A percentile compares a stretch with the other conserved stretches of the same genome.
Conservation (phyloP, 2,113 vertebrate genomes). For the Tonatia bakeri region DNA sequence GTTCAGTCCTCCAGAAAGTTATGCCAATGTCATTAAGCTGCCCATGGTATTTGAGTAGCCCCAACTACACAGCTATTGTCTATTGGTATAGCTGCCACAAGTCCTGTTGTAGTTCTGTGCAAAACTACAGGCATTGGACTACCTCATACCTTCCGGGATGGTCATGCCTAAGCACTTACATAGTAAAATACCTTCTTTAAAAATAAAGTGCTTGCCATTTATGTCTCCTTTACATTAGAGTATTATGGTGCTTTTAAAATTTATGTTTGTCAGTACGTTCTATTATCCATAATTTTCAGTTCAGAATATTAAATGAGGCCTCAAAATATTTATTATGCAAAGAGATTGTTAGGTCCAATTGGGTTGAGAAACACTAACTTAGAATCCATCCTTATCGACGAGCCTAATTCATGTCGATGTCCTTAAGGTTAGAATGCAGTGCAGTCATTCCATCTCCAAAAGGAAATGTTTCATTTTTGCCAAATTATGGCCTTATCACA, state of each 20-base stretch:
- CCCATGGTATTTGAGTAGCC: neutral
- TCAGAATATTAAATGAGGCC: slow-evolving; percentile 28
- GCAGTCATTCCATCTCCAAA: neutral
- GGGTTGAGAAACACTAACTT: slow-evolving; percentile 30
- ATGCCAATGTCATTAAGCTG: neutral
- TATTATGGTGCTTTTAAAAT: neutral
- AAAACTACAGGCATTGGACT: neutral
- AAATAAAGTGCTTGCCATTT: neutral
- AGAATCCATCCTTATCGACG: neutral
- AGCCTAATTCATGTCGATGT: neutral
- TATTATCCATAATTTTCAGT: slow-evolving; percentile 6
- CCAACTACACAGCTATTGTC: neutral
- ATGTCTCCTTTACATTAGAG: neutral
- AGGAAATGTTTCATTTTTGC: slow-evolving; percentile 34
- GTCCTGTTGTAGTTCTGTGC: neutral
- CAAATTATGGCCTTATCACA: neutral
- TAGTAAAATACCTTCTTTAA: neutral
- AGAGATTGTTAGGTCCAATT: neutral
- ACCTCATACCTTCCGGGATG: neutral
- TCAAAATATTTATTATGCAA: slow-evolving; percentile 51
- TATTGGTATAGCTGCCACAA: neutral
- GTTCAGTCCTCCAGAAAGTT: neutral
- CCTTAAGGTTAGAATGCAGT: neutral
- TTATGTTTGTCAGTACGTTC: slow-evolving; percentile 4
- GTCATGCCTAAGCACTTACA: neutral